Conservation (phyloP, 2,797 vertebrate genomes). For the Onychomys torridus region DNA sequence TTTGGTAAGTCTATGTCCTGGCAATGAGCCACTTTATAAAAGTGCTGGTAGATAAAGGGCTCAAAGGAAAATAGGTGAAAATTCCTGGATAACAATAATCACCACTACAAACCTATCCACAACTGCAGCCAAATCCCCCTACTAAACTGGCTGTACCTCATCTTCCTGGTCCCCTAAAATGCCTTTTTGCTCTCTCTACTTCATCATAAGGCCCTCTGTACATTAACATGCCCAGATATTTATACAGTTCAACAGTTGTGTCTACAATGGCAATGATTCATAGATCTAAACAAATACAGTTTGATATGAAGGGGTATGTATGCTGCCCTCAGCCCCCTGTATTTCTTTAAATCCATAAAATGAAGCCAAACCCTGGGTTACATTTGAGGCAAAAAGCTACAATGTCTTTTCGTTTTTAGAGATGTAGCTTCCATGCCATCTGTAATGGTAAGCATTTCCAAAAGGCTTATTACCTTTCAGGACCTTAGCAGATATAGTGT, state of each 20-base stretch:
- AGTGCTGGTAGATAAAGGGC: constrained; percentile 49
- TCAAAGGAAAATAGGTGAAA: constrained; percentile 53
- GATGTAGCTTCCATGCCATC: constrained; percentile 64
- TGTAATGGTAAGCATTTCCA: constrained; percentile 68
- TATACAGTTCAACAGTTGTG: constrained; percentile 57
- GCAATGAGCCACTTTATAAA: constrained; percentile 34
- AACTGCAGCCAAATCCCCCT: constrained; percentile 30
- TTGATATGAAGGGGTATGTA: constrained; percentile 65
- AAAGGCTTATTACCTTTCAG: constrained; percentile 71
- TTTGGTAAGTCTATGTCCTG: constrained; percentile 13
- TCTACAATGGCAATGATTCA: constrained; percentile 44
- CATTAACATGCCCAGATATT: constrained; percentile 60
- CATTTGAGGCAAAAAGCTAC: constrained; percentile 69
- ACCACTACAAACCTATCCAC: constrained; percentile 44
- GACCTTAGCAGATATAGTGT: constrained; percentile 62
- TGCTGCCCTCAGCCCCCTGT: constrained; percentile 18
- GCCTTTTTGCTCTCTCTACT: constrained; percentile 37
- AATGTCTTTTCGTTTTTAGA: constrained; percentile 70
- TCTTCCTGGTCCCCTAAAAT: not conserved
- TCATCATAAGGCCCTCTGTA: constrained; percentile 51
- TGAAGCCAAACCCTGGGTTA: constrained; percentile 68
- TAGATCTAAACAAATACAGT: constrained; percentile 63
- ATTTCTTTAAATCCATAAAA: constrained; percentile 68
- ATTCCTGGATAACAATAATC: constrained; percentile 41
- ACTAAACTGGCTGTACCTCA: constrained; percentile 46